These are phyloP conservation scores for Troilus luridus DNA, from an alignment of 2,888 invertebrate genomes.

Conservation along the genomic window DNA sequence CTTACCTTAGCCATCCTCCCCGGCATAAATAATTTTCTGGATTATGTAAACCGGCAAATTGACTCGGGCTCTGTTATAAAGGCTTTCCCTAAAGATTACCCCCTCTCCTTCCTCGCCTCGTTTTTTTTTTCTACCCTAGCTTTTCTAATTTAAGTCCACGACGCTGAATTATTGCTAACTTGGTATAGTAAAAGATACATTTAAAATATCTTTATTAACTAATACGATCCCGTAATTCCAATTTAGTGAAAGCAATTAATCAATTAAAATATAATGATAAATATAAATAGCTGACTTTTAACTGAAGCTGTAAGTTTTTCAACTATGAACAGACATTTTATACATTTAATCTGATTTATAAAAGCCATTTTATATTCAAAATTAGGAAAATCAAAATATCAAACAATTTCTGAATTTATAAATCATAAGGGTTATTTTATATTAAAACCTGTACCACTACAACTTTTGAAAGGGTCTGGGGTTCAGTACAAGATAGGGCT, in stretches of 20 bases:
- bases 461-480: too few species aligned
- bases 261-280: not conserved
- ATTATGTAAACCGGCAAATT: constrained; percentile 49
- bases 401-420: too few species aligned
- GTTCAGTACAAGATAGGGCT: too few species aligned
- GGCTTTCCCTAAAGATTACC: constrained; percentile 42
- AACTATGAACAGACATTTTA: too few species aligned
- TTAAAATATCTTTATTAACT: not conserved
- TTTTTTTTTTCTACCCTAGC: constrained; percentile 27
- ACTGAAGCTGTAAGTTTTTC: too few species aligned
- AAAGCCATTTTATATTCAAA: too few species aligned
- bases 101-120: not conserved
- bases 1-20: constrained; percentile 27
- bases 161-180: constrained; percentile 11
- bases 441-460: too few species aligned
- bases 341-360: too few species aligned
- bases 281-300: too few species aligned
- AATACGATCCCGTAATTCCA: not conserved
- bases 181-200: not conserved
- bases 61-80: constrained; percentile 29
- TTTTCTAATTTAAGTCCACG: constrained; percentile 6
- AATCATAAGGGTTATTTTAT: too few species aligned
- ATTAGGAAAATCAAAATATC: too few species aligned
- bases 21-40: constrained; percentile 44
- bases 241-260: not conserved